phyloP scores from a whole-genome alignment of 2,797 vertebrate species.

The Semotilus atromaculatus region DNA sequence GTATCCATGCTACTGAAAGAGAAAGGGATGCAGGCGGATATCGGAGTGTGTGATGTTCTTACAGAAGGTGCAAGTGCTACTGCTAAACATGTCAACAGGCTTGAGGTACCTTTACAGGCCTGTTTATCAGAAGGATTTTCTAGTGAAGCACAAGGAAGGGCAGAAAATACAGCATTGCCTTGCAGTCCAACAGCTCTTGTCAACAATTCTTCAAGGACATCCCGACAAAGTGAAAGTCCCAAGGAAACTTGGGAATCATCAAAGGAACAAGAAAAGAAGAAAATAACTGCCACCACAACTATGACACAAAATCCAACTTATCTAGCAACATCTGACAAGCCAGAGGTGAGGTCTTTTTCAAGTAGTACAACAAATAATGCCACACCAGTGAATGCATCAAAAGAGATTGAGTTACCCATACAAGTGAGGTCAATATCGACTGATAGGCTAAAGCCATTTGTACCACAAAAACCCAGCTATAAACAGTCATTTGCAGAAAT shows the following conservation, averaged over 20 bases:
- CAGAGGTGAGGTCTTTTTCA: constrained; percentile 46
- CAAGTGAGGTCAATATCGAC: constrained; percentile 80
- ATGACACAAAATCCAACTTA: constrained; percentile 42
- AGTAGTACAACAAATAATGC: constrained; percentile 43
- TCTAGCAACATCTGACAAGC: constrained; percentile 39
- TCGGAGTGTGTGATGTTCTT: constrained; percentile 73
- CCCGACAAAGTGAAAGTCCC: constrained; percentile 9
- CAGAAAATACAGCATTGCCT: constrained; percentile 5
- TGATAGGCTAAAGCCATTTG: constrained; percentile 75
- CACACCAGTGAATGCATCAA: constrained; percentile 65
- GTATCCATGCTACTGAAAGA: constrained; percentile 83
- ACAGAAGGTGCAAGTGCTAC: constrained; percentile 57
- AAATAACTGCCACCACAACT: constrained; percentile 10
- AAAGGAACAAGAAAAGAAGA: constrained; percentile 63
- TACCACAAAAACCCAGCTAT: constrained; percentile 77
- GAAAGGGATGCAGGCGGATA: constrained; percentile 84
- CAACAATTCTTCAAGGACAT: constrained; percentile 16
- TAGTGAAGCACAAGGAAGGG: constrained; percentile 55
- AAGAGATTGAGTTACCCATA: constrained; percentile 76
- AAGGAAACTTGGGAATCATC: constrained; percentile 21
- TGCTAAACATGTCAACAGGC: constrained; percentile 77
- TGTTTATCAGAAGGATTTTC: constrained; percentile 29
- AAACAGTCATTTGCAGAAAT: constrained; percentile 77
- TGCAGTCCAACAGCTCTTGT: constrained; percentile 3
- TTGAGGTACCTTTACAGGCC: constrained; percentile 80